A percentile compares a stretch with the other conserved stretches of the same genome.
Evolutionary conservation across 2,113 vertebrate genomes (phyloP).

Genomic region (Channa maculata): DNA sequence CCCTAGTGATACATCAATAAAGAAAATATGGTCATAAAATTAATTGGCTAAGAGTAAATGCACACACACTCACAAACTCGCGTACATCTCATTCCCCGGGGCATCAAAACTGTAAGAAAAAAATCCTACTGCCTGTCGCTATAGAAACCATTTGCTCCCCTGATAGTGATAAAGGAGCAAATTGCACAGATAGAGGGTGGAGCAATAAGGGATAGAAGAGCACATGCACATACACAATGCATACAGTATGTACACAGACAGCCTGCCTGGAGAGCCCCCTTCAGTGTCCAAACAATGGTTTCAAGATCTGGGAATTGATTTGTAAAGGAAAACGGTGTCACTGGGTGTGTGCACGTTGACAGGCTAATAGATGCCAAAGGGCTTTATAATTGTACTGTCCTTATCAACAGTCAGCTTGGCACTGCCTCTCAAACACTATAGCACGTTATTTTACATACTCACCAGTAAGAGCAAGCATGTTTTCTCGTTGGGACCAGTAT

Average conservation of each 20-base stretch:
- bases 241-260: neutral
- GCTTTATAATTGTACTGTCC: slow-evolving; percentile 26
- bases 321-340: slow-evolving; percentile 24
- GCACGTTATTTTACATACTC: neutral
- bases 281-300: slow-evolving; percentile 41
- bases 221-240: slow-evolving; percentile 6
- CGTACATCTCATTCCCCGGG: neutral
- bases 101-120: slow-evolving; percentile 44
- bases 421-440: slow-evolving; percentile 30
- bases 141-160: slow-evolving; percentile 80
- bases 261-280: slow-evolving; percentile 33
- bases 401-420: slow-evolving; percentile 31
- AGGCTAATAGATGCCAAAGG: neutral
- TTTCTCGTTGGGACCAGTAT: too few relatives aligned
- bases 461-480: too few relatives aligned
- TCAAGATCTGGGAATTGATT: slow-evolving; percentile 71
- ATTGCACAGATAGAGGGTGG: slow-evolving; percentile 68
- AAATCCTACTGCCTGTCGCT: slow-evolving; percentile 68
- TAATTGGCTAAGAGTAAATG: neutral
- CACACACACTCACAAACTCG: neutral
- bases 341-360: slow-evolving; percentile 10
- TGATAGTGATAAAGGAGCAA: slow-evolving; percentile 75
- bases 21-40: slow-evolving; percentile 1
- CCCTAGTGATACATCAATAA: slow-evolving; percentile 1
- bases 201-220: slow-evolving; percentile 58